Evolutionary conservation across 2,888 invertebrate species (phyloP).

Genomic region (Tenthredo livida): DNA sequence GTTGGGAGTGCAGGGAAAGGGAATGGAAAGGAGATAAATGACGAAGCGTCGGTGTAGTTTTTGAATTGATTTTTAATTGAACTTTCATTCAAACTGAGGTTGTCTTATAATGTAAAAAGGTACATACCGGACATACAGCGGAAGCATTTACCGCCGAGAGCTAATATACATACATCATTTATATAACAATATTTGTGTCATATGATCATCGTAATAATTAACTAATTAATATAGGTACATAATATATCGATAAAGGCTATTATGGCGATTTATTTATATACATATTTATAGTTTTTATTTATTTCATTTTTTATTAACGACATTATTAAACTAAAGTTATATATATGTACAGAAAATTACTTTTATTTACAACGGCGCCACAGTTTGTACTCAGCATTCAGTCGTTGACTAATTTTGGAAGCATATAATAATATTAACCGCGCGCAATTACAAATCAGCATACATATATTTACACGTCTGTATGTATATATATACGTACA

Average conservation of each 20-base stretch:
- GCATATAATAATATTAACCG: conserved; percentile 28
- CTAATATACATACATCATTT: conserved; percentile 51
- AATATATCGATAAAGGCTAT: conserved; percentile 54
- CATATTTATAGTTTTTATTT: conserved; percentile 49
- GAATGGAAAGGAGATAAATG: not conserved
- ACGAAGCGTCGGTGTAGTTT: conserved; percentile 8
- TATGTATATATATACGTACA: no score
- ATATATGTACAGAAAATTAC: conserved; percentile 13
- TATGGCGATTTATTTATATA: conserved; percentile 53
- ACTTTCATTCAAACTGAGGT: conserved; percentile 58
- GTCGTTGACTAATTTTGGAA: conserved; percentile 55
- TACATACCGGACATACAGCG: conserved; percentile 64
- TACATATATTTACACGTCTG: not conserved
- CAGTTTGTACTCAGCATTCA: conserved; percentile 55
- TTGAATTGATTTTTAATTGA: conserved; percentile 63
- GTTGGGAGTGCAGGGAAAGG: not conserved
- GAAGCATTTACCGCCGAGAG: conserved; percentile 51
- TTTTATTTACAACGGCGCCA: conserved; percentile 50
- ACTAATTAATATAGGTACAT: conserved; percentile 51
- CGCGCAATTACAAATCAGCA: not conserved
- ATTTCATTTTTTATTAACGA: conserved; percentile 37
- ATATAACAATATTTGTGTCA: conserved; percentile 42
- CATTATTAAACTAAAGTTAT: conserved; percentile 16
- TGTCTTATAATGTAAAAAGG: conserved; percentile 65
- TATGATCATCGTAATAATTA: conserved; percentile 37